Percentiles rank a stretch among this genome's conserved stretches.
Conservation (phyloP, 1,140 invertebrate species). For the Berghia stephanieae region DNA sequence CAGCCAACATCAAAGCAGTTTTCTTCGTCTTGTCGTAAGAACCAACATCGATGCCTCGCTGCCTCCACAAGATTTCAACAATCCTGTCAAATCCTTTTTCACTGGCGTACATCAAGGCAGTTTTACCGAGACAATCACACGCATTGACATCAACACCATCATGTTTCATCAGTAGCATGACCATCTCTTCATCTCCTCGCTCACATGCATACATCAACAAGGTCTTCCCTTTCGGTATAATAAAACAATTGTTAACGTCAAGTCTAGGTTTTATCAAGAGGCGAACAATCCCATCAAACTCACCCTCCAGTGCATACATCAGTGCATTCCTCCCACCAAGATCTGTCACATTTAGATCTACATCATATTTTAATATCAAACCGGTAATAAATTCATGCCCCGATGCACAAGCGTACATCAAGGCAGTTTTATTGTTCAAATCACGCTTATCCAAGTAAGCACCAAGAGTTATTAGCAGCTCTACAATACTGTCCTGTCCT, state of each 20-base stretch:
- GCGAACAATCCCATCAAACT: too few species aligned
- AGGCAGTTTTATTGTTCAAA: neutral
- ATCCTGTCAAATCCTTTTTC: slow-evolving; percentile 92
- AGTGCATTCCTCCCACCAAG: neutral
- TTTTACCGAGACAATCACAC: slow-evolving; percentile 71
- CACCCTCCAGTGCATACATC: too few species aligned
- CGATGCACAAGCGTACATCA: neutral
- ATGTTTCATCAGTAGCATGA: slow-evolving; percentile 68
- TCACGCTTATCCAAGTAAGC: neutral
- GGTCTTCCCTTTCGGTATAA: too few species aligned
- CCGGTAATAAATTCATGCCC: neutral
- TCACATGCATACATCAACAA: slow-evolving; percentile 62
- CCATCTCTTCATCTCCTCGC: slow-evolving; percentile 54
- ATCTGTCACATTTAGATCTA: neutral
- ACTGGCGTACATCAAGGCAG: slow-evolving; percentile 87
- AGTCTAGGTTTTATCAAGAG: too few species aligned
- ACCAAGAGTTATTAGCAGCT: neutral
- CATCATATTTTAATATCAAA: neutral
- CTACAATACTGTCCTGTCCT: neutral
- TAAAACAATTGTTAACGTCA: too few species aligned
- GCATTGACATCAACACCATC: slow-evolving; percentile 70
- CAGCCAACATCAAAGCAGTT: slow-evolving; percentile 87
- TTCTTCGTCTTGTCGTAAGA: slow-evolving; percentile 85
- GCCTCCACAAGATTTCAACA: slow-evolving; percentile 80
- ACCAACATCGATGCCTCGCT: slow-evolving; percentile 82